Evolutionary conservation across 2,888 invertebrate genomes (phyloP), one percentile per base, ranked within the genome.

Genomic region (Eupeodes latifasciatus): DNA sequence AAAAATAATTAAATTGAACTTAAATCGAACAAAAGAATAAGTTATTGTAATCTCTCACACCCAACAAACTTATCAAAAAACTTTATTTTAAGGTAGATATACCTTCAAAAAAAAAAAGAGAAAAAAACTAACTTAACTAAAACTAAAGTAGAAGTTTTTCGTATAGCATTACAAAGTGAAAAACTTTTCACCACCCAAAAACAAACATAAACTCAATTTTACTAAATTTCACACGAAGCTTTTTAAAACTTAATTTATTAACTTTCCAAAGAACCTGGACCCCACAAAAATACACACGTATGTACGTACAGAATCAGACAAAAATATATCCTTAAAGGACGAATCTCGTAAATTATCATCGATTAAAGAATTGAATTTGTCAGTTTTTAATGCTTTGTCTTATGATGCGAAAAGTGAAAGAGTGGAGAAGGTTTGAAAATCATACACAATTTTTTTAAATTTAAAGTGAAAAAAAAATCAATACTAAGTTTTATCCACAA

Each of bases 221-320:
- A 49, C 0, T 27, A 66, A 66, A 49, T 27, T 49, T 27, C 16
- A 49, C 47, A 66, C 47, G 66, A 49, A 64, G 19, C 19, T 66
- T 49, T 66, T 66, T 49, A 27, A 49, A 66, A 66, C 47, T 66
- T 27, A 49, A 49, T 66, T 27, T 49, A 27, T 49, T 49, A 49
- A 49, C 14, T 66, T 27, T 27, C 3, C 2, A 49, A 66, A 66
- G 44, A 1, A 64, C 62, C 5, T n/a, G 44, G 4, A 64, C 62
- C 5, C 16, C 16, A 10, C 12, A 62, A 10, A 57, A 27, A 4
- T 40, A 16, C 36, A 16, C 4, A 61, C 19, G 4, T 40, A 27
- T 27, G 27, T 27, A 27, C 3, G 27, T 27, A 27, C 27, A 9
- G 40, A 40, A 40, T 1, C 40, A 40, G 40, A 40, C 40, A 40